These are phyloP conservation scores for Stegana nigrithorax DNA, from an alignment of 2,888 invertebrate species.

Conservation along the genomic window DNA sequence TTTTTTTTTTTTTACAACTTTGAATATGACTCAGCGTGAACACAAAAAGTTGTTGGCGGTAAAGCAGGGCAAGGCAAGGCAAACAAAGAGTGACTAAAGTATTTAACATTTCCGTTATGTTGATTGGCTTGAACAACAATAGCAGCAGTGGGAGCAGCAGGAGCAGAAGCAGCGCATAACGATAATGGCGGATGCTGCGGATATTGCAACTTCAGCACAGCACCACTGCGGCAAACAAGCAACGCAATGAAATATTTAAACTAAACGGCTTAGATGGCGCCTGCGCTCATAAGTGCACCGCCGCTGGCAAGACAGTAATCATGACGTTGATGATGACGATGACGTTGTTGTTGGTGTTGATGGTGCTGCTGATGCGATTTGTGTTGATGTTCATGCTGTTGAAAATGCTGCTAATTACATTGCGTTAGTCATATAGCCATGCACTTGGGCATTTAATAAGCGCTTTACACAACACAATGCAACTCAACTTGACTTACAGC, in stretches of 20 bases:
- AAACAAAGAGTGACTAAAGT: background rate
- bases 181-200: too few species aligned
- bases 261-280: constrained; percentile 1
- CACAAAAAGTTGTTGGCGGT: too few species aligned
- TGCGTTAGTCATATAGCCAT: background rate
- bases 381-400: background rate
- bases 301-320: too few species aligned
- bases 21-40: background rate
- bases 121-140: constrained; percentile 2
- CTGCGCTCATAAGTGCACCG: background rate
- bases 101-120: constrained; percentile 15
- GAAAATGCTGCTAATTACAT: background rate
- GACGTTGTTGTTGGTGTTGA: background rate
- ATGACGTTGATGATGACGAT: background rate
- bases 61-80: background rate
- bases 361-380: background rate
- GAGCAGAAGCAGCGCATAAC: too few species aligned
- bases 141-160: too few species aligned
- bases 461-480: background rate
- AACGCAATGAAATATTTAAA: background rate
- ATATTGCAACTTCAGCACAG: too few species aligned
- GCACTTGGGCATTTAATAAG: background rate
- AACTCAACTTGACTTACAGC: too few species aligned
- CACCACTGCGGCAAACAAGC: background rate
- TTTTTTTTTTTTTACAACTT: too few species aligned